Percentiles rank a stretch among this genome's conserved stretches.
Conservation (phyloP, 2,113 vertebrate species). For the Patagioenas fasciata region DNA sequence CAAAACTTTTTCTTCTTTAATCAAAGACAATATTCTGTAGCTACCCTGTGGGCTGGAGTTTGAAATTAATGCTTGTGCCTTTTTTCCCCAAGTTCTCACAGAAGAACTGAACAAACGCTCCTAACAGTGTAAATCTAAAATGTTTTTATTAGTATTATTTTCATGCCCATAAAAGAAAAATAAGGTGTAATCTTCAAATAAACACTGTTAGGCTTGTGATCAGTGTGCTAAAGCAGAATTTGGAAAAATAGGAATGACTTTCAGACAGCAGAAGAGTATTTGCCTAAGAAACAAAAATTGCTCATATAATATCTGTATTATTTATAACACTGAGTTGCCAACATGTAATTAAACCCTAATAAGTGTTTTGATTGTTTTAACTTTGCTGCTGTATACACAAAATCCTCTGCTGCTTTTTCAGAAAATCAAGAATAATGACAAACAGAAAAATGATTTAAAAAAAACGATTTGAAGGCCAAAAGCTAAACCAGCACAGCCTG, state of each 20-base stretch:
- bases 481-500: neutral
- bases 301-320: neutral
- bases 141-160: neutral
- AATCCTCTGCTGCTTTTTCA: neutral
- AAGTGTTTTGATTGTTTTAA: neutral
- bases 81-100: neutral
- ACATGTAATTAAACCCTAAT: slow-evolving; percentile 6
- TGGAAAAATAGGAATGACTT: neutral
- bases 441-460: neutral
- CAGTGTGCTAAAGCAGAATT: neutral
- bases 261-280: neutral
- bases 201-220: neutral
- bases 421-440: neutral
- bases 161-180: neutral
- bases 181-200: neutral
- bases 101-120: neutral
- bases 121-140: neutral
- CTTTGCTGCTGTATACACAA: neutral
- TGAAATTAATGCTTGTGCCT: slow-evolving; percentile 31
- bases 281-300: neutral
- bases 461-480: neutral
- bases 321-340: slow-evolving; percentile 1
- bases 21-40: slow-evolving; percentile 29
- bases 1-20: neutral
- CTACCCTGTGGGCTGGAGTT: neutral